These are phyloP conservation scores for Temnothorax nylanderi DNA, from an alignment of 1,140 invertebrate species.

Conservation along the genomic window DNA sequence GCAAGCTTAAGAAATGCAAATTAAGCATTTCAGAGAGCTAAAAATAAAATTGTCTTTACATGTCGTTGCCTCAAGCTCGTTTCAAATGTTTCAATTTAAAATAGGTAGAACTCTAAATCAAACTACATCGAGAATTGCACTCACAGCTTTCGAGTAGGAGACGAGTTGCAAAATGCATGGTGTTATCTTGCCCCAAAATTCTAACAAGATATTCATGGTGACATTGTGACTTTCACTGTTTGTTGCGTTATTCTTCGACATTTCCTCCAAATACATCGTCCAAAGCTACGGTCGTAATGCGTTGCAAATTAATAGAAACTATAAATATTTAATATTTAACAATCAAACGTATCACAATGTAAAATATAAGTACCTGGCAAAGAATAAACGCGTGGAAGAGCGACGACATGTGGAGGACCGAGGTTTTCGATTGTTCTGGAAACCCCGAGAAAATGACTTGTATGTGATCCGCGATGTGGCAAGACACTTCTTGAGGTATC, in stretches of 20 bases:
- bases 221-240: constrained; percentile 90
- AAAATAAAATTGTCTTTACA: constrained; percentile 64
- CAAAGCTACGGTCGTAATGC: constrained; percentile 90
- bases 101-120: neutral
- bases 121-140: constrained; percentile 66
- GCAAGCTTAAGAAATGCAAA: constrained; percentile 97
- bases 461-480: constrained; percentile 98
- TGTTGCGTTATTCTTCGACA: constrained; percentile 89
- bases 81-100: neutral
- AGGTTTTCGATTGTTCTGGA: constrained; percentile 97
- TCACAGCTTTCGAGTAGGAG: constrained; percentile 96
- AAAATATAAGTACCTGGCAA: constrained; percentile 88
- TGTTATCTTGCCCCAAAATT: constrained; percentile 99
- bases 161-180: constrained; percentile 97
- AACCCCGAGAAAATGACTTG: constrained; percentile 98
- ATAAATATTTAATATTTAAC: neutral
- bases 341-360: neutral
- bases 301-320: neutral
- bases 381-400: constrained; percentile 93
- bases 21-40: constrained; percentile 99
- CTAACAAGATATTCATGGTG: constrained; percentile 94
- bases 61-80: neutral
- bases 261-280: constrained; percentile 99
- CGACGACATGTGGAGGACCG: constrained; percentile 96
- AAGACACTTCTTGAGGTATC: constrained; percentile 97